phyloP scores from a whole-genome alignment of 1,140 invertebrate genomes.

The Sarcophaga peregrina region DNA sequence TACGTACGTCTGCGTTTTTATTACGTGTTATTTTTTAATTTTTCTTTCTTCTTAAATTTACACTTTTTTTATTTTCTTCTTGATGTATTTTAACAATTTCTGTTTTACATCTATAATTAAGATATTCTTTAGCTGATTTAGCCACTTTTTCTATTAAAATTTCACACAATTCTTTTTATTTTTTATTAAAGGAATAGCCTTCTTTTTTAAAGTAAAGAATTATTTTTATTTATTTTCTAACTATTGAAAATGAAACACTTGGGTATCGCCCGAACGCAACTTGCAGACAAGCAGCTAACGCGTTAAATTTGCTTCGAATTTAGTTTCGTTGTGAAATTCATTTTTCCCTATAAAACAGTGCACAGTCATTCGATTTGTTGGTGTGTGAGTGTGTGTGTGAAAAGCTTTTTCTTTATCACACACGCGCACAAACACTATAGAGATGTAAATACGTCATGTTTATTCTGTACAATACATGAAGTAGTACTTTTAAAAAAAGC shows the following conservation, averaged over 20 bases:
- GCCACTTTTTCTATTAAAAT: neutral
- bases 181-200: slow-evolving; percentile 10
- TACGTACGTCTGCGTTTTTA: neutral
- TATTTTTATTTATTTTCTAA: slow-evolving; percentile 46
- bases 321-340: slow-evolving; percentile 65
- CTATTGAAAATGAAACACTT: slow-evolving; percentile 3
- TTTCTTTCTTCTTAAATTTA: no score
- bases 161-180: slow-evolving; percentile 8
- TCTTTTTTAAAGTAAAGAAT: slow-evolving; percentile 47
- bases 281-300: slow-evolving; percentile 45
- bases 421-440: neutral
- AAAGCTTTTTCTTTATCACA: slow-evolving; percentile 10
- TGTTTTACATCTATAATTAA: slow-evolving; percentile 9
- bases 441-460: neutral
- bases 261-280: slow-evolving; percentile 22
- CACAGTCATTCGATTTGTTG: slow-evolving; percentile 26
- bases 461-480: slow-evolving; percentile 3
- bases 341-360: slow-evolving; percentile 21
- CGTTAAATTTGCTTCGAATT: slow-evolving; percentile 51
- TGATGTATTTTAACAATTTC: neutral
- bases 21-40: no score
- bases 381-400: neutral
- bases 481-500: neutral
- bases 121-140: neutral
- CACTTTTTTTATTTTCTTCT: neutral